Evolutionary conservation across 1,140 invertebrate species (phyloP), one percentile per base, ranked within the genome.

Genomic region (Matsumurasca onukii): DNA sequence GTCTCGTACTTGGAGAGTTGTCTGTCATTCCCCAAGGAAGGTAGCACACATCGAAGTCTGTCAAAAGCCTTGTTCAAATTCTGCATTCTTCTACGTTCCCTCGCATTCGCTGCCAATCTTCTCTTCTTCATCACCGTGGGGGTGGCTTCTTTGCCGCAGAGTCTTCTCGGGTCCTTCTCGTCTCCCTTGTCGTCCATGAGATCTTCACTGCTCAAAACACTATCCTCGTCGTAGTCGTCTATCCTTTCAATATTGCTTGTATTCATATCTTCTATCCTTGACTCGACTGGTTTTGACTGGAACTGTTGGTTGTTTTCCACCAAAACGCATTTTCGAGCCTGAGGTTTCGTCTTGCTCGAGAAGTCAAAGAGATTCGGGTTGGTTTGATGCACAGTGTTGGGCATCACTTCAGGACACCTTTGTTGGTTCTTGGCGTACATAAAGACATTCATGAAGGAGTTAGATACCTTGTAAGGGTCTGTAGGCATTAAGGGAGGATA

Each of bases 1-100:
- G 96, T 98, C 79, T 98, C 97, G 79, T 96, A 98, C 78, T 99
- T 99, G 25, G 95, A 98, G 2, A 98, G 81, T 77, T 98, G 94
- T 29, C 93, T 85, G 76, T 98, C 93, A 73, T 94, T 93, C 0
- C 92, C 93, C 30, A 97, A 81, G 0, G 92, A 92, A 0, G 96
- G 96, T 2, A 99, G 83, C 71, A 97, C 95, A 1, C 90, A 87
- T 45, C 97, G 84, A 0, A 99, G 85, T 66, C 91, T 83, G 77
- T 98, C 95, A 77, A 98, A 98, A 0, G 95, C 95, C 70, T 92
- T 90, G 77, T 98, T 98, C 52, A 98, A 82, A 78, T 94, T 95
- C 80, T 97, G 93, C 95, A 98, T 98, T 2, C 95, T 80, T 64
- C 94, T 82, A 62, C 96, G 82, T 82, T 98, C 95, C 0, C 96